These are phyloP conservation scores for Amphiprion clarkii DNA, from an alignment of 2,797 vertebrate genomes.

Conservation along the genomic window DNA sequence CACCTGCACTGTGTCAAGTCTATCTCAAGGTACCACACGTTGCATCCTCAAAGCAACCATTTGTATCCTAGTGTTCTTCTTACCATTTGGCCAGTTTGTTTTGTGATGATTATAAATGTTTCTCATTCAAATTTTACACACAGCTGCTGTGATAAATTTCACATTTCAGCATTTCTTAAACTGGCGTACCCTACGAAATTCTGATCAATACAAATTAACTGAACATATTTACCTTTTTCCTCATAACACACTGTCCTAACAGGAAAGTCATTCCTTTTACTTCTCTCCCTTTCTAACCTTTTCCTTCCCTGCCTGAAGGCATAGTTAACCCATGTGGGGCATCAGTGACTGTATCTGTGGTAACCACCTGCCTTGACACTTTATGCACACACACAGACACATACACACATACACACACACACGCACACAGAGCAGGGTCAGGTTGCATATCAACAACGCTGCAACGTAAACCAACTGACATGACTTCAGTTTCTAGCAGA, in stretches of 20 bases:
- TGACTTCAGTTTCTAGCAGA: neutral
- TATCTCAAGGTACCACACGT: too few relatives aligned
- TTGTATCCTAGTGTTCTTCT: neutral
- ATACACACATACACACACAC: constrained; percentile 6
- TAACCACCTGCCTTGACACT: constrained; percentile 23
- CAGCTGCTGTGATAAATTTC: neutral
- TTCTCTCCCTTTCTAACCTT: neutral
- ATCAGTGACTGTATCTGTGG: constrained; percentile 30
- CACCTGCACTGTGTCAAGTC: too few relatives aligned
- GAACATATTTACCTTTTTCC: too few relatives aligned
- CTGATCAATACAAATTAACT: neutral
- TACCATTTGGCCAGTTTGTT: too few relatives aligned
- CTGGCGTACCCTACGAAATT: neutral
- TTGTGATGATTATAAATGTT: neutral
- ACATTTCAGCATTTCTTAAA: too few relatives aligned
- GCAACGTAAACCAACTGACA: constrained; percentile 2
- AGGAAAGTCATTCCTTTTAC: neutral
- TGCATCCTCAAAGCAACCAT: too few relatives aligned
- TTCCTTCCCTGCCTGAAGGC: neutral
- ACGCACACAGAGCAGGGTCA: constrained; percentile 32
- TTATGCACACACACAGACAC: neutral
- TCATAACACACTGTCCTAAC: neutral
- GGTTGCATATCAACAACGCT: constrained; percentile 53
- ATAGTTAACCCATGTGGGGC: constrained; percentile 23
- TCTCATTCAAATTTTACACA: neutral